Evolutionary conservation across 2,888 invertebrate genomes (phyloP), one percentile per base, ranked within the genome.

Genomic region (Torymus auratus): DNA sequence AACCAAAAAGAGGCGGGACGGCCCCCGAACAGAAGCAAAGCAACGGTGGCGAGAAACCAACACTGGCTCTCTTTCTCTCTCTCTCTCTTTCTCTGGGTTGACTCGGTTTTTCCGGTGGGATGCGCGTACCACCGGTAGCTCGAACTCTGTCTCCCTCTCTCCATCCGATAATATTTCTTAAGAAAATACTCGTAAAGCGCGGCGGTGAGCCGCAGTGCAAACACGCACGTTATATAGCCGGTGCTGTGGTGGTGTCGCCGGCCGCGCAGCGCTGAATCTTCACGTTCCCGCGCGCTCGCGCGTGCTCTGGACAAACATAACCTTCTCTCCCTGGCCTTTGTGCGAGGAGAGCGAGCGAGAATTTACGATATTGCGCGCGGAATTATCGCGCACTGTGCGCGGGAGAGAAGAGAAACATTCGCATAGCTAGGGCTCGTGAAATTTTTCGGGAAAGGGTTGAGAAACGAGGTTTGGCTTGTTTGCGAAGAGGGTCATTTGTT

Each of bases 281-380:
- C 75, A 28, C 68, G 67, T 65, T 17, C 41, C 2, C n/a, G 12
- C n/a, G 28, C 20, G 55, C n/a, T n/a, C 53, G 4, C 80, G 80
- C 75, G 81, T 62, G 83, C 83, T 81, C 71, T 83, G 76, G 78
- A 82, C 83, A 84, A 85, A 85, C 83, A 83, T 60, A 76, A 53
- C 76, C 69, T 58, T 55, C 64, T 56, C 62, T 71, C 71, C 7
- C 41, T n/a, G n/a, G 41, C 17, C 10, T 14, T 52, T 50, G 14
- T 52, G 10, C 15, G 55, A 58, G 41, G 41, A 53, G 77, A 80
- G 2, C 68, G 15, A 17, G 52, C 7, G 14, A 15, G 74, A 56
- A 56, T 56, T 65, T 73, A 65, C 41, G 65, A 65, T 50, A 58
- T 20, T 14, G 73, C 20, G 50, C 55, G 56, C 55, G 65, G 55